Evolutionary conservation across 2,113 vertebrate genomes (phyloP), one percentile per base, ranked within the genome.

Genomic region (Ginglymostoma cirratum): DNA sequence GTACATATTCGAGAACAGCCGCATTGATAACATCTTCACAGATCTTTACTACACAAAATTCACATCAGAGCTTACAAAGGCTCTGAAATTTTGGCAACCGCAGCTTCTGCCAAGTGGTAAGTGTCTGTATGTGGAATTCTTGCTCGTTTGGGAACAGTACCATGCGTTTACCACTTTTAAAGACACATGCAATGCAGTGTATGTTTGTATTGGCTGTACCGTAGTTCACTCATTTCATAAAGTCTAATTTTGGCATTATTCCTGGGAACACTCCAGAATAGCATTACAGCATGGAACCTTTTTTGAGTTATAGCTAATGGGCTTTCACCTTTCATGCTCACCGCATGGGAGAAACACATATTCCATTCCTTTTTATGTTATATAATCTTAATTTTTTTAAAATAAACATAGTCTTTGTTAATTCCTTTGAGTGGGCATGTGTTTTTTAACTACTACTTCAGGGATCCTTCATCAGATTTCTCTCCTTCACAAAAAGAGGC

Each of bases 21-120:
- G 99, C 96, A 98, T 99, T 98, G 99, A 99, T 97, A 99, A 99
- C 97, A 99, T 99, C 97, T 99, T 99, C 97, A 98, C 99, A 94
- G 99, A 99, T 97, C 97, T 98, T 90, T 99, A 99, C 97, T 99
- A 99, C 98, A 98, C 97, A 96, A 98, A 97, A 97, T 99, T 99
- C 97, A 99, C 98, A 97, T 98, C 97, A 96, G 99, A 99, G 96
- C 98, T 99, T 97, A 98, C 98, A 94, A 98, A 97, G 96, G 97
- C 98, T 96, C 97, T 99, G 97, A 98, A 98, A 97, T 98, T 97
- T 96, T 99, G 99, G 98, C 98, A 98, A 96, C 99, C 99, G 92
- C 98, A 98, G 96, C 97, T 99, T 97, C 98, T 99, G 96, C 97
- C 98, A 96, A 99, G 98, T 96, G 99, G 99, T 99, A 98, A 96